Evolutionary conservation across 2,888 invertebrate species (phyloP).

Genomic region (Acronicta aceris): DNA sequence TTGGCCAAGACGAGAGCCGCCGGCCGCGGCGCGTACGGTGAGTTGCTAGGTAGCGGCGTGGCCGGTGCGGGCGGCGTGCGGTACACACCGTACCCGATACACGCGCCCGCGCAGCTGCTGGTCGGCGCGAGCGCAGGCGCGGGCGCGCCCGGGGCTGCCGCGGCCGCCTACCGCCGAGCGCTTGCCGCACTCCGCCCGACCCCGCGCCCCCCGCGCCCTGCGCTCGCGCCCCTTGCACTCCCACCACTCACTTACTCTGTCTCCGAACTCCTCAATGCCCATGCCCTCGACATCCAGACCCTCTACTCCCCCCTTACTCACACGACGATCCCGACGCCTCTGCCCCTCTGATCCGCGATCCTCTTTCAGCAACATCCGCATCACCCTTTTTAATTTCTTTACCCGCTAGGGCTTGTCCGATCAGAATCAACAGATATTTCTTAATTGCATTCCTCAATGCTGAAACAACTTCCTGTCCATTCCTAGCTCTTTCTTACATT

Average conservation of each 20-base stretch:
- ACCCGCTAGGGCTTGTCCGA: conserved; percentile 36
- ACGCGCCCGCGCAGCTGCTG: conserved; percentile 85
- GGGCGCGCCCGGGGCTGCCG: conserved; percentile 74
- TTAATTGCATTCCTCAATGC: conserved; percentile 65
- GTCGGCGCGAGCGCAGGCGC: conserved; percentile 79
- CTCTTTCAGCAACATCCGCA: conserved; percentile 87
- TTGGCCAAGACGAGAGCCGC: conserved; percentile 98
- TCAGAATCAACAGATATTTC: conserved; percentile 38
- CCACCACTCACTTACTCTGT: conserved; percentile 86
- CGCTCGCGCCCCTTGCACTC: conserved; percentile 79
- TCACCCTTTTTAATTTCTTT: conserved; percentile 76
- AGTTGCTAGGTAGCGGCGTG: conserved; percentile 96
- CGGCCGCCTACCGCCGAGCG: conserved; percentile 82
- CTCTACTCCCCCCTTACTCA: conserved; percentile 92
- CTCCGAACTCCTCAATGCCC: conserved; percentile 90
- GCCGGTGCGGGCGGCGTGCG: conserved; percentile 89
- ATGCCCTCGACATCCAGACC: conserved; percentile 92
- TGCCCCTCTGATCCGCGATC: conserved; percentile 88
- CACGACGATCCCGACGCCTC: conserved; percentile 88
- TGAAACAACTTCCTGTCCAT: conserved; percentile 72
- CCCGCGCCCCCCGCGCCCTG: conserved; percentile 77
- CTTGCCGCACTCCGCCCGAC: conserved; percentile 82
- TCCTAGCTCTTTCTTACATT: conserved; percentile 80
- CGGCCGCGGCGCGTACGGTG: conserved; percentile 98
- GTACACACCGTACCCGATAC: conserved; percentile 90